Conservation (phyloP, 2,113 vertebrate species). For the Caranx ignobilis region DNA sequence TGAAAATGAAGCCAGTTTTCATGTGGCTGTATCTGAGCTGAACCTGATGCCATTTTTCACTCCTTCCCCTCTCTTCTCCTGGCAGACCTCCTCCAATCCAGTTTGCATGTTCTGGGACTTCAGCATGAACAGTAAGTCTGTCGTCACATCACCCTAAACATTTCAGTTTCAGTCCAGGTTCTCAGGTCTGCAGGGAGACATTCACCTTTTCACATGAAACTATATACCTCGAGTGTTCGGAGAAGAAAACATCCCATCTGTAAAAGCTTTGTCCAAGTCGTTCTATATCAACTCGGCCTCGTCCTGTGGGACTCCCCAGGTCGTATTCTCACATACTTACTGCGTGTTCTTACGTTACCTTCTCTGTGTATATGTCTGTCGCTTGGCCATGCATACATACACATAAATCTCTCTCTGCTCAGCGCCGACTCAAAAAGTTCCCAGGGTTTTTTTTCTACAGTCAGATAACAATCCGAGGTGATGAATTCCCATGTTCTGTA, state of each 20-base stretch:
- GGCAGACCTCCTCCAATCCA: constrained; percentile 80
- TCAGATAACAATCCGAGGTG: too few relatives aligned
- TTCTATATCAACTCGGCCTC: too few relatives aligned
- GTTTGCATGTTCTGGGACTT: constrained; percentile 96
- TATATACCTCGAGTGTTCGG: background rate
- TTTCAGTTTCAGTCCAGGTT: background rate
- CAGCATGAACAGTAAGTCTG: constrained; percentile 87
- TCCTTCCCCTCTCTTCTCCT: constrained; percentile 8
- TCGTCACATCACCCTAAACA: background rate
- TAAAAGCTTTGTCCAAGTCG: background rate
- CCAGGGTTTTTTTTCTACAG: too few relatives aligned
- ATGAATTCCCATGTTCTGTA: too few relatives aligned
- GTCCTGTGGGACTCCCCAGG: background rate
- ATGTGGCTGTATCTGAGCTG: too few relatives aligned
- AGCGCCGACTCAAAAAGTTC: too few relatives aligned
- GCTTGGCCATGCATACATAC: background rate
- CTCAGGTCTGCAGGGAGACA: background rate
- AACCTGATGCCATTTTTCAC: background rate
- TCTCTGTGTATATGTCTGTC: background rate
- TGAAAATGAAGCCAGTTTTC: too few relatives aligned
- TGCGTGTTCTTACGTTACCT: background rate
- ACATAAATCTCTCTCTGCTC: background rate
- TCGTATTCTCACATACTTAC: background rate
- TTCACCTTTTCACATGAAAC: background rate
- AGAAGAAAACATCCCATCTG: background rate